Base-by-base conservation (phyloP, 2,797 vertebrate species). In the Peromyscus melanophrys region DNA sequence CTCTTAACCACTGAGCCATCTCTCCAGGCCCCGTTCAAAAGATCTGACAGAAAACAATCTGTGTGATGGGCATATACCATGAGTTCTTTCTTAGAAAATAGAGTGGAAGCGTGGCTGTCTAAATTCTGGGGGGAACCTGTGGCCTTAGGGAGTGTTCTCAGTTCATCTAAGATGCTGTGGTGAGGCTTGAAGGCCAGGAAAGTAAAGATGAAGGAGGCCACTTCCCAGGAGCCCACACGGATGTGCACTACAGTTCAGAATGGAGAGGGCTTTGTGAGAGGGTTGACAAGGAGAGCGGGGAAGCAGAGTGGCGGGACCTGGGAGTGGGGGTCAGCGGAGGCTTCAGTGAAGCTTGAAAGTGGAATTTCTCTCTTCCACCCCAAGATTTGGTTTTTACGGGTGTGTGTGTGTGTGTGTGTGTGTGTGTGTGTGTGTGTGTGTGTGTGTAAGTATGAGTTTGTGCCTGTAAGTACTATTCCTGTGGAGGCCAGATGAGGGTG, bases 211-310 rank as follows among this genome's bases (percentile, higher is more conserved):
- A 61, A 63, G n/a, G 85, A 71, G 29, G 7, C n/a, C 37, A 8
- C 29, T 40, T 61, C 61, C 31, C 1, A 34, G 84, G 59, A 57
- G 67, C 1, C 9, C 4, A 11, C 34, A 27, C 46, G 27, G 11
- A 6, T 14, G 13, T 0, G 34, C 25, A 40, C 12, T 67, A 23
- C 34, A 49, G 49, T 16, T 12, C 29, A 88, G 40, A 43, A 43
- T 2, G 12, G 78, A 25, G 37, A 43, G 31, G 2, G 19, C 29
- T 40, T 94, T 23, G 17, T 12, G n/a, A 49, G 65, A 55, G 40
- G 57, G n/a, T 17, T 17, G 27, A 1, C 3, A 0, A 5, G 4
- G n/a, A 13, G 43, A 6, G n/a, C 40, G n/a, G 27, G 29, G 52
- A 43, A 9, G 25, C 19, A 27, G 55, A 19, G 27, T 34, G 16